Base-by-base conservation (phyloP, 2,113 vertebrate genomes). In the Ceratotherium simum region DNA sequence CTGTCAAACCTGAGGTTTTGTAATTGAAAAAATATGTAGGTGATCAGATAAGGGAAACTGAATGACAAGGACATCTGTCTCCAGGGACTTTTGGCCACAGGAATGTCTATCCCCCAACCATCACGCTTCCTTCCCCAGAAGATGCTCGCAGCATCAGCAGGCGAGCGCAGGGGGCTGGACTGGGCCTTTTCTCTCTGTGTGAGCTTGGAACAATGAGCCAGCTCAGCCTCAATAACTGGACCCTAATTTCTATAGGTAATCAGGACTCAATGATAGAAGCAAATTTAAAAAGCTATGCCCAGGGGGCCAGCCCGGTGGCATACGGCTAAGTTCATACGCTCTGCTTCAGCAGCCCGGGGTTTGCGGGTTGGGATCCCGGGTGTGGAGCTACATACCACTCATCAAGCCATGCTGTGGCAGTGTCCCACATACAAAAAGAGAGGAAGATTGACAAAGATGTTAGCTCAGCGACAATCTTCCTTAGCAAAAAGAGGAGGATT, bases 1-100 rank as follows among this genome's bases (percentile, higher is more conserved):
- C 89, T 98, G 90, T 80, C 96, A 91, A 89, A 79, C 91, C 89
- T 90, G 29, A 69, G 75, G 78, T 80, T 97, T 95, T 90, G 20
- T 93, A 95, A 95, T 62, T 98, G 95, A 90, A 97, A 94, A 96
- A 95, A 31, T 36, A 33, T 93, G 25, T 85, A 36, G 11, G 56
- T 23, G 17, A 96, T 96, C 96, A 93, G 85, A 91, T 97, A 97
- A 98, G 42, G 39, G 54, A 89, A 97, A 70, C 4, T 46, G 67
- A 97, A 67, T 25, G 89, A 90, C 65, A 90, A 89, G 69, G 64
- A 86, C 39, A 73, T 96, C 69, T 79, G 42, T 97, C 69, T 91
- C 58, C 6, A 13, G 27, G 42, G 78, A 2, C n/a, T 85, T 65
- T 69, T 46, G 67, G 76, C 88, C 64, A 54, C 46, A 92, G 65